phyloP scores from a whole-genome alignment of 2,888 invertebrate species.

The Nasonia oneida region DNA sequence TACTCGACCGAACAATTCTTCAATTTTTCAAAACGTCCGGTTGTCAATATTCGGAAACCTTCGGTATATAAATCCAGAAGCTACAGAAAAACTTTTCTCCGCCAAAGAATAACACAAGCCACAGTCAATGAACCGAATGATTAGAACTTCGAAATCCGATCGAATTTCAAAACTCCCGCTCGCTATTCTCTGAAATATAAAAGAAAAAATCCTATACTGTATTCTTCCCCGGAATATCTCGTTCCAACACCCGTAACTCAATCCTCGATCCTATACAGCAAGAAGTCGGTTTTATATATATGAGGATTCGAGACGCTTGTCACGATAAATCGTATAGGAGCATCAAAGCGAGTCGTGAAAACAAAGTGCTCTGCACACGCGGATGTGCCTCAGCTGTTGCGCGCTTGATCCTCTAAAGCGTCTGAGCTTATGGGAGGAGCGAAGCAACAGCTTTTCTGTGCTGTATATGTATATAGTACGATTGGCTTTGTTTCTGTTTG shows the following conservation, averaged over 20 bases:
- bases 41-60: too few species aligned
- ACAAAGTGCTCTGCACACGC: neutral
- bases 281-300: neutral
- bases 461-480: neutral
- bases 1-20: too few species aligned
- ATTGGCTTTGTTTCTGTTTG: neutral
- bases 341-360: constrained; percentile 12
- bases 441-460: neutral
- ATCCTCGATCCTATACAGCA: neutral
- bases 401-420: constrained; percentile 4
- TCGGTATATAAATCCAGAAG: neutral
- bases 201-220: neutral
- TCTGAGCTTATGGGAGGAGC: neutral
- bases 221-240: neutral
- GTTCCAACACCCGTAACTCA: neutral
- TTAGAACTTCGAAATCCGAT: neutral
- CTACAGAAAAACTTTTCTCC: neutral
- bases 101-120: neutral
- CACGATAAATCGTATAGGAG: constrained; percentile 5
- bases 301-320: neutral
- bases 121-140: neutral
- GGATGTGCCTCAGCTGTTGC: neutral
- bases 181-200: neutral
- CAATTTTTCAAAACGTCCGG: too few species aligned
- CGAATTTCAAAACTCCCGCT: neutral